Conservation (phyloP, 2,888 invertebrate genomes). For the Ischnura elegans region DNA sequence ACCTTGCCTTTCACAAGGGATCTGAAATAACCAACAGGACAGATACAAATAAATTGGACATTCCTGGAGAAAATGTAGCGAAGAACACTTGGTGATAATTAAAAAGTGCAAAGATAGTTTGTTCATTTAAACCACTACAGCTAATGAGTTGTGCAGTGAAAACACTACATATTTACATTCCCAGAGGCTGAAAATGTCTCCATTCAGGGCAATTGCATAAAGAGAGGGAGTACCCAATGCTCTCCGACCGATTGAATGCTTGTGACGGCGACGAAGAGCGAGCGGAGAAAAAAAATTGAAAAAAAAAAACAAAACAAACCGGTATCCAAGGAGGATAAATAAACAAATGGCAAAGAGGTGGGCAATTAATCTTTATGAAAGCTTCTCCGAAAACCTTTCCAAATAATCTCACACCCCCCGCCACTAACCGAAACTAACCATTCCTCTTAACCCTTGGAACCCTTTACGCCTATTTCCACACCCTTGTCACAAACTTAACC, state of each 20-base stretch:
- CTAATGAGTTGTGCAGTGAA: too few relatives aligned
- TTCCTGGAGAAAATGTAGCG: not conserved
- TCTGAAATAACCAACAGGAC: too few relatives aligned
- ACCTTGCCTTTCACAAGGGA: too few relatives aligned
- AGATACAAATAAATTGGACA: too few relatives aligned
- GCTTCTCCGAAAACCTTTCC: not conserved
- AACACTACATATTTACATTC: too few relatives aligned
- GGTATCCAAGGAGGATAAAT: too few relatives aligned
- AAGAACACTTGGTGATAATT: too few relatives aligned
- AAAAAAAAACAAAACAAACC: not conserved
- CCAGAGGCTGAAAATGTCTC: too few relatives aligned
- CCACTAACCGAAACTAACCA: not conserved
- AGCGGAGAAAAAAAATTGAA: not conserved
- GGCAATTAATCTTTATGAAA: constrained; percentile 52
- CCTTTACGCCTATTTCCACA: not conserved
- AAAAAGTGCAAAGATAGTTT: too few relatives aligned
- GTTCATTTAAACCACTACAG: too few relatives aligned
- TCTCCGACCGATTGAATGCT: constrained; percentile 1
- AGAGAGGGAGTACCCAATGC: not conserved
- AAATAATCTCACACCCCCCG: not conserved
- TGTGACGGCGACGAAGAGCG: not conserved
- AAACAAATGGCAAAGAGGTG: constrained; percentile 32
- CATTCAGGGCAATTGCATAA: not conserved
- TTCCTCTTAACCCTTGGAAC: not conserved
- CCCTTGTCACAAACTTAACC: not conserved